These are phyloP conservation scores for Sesamia nonagrioides DNA, from an alignment of 1,140 invertebrate genomes.

Conservation along the genomic window DNA sequence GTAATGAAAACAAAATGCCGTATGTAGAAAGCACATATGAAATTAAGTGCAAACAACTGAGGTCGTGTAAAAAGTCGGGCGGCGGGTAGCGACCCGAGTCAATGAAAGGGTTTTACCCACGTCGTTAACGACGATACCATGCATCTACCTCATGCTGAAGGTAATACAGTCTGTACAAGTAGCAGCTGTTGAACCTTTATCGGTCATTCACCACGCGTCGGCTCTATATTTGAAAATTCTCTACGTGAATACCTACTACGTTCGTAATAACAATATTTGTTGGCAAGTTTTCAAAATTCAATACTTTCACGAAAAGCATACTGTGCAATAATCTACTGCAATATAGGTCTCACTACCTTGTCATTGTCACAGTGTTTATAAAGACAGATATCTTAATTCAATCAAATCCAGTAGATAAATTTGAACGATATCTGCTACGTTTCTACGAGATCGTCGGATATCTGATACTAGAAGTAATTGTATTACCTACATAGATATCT, in stretches of 20 bases:
- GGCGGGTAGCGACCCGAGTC: constrained; percentile 32
- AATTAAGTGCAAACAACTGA: constrained; percentile 38
- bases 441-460: constrained; percentile 20
- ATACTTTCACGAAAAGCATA: constrained; percentile 40
- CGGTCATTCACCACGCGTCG: constrained; percentile 70
- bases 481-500: constrained; percentile 52
- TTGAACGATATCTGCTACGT: constrained; percentile 25
- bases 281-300: constrained; percentile 67
- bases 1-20: constrained; percentile 44
- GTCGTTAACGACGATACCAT: constrained; percentile 36
- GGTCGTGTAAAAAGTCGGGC: constrained; percentile 36
- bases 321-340: neutral
- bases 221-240: constrained; percentile 53
- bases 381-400: constrained; percentile 30
- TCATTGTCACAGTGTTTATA: constrained; percentile 12
- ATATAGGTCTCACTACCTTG: neutral
- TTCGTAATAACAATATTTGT: constrained; percentile 62
- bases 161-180: constrained; percentile 24
- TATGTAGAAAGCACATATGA: constrained; percentile 34
- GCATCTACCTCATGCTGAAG: constrained; percentile 30
- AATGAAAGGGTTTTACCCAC: constrained; percentile 41
- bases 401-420: constrained; percentile 59
- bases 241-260: constrained; percentile 2
- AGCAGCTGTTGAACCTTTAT: constrained; percentile 59
- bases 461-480: constrained; percentile 47